Base-by-base conservation (phyloP, 2,797 vertebrate genomes). In the Rhinogobio ventralis region DNA sequence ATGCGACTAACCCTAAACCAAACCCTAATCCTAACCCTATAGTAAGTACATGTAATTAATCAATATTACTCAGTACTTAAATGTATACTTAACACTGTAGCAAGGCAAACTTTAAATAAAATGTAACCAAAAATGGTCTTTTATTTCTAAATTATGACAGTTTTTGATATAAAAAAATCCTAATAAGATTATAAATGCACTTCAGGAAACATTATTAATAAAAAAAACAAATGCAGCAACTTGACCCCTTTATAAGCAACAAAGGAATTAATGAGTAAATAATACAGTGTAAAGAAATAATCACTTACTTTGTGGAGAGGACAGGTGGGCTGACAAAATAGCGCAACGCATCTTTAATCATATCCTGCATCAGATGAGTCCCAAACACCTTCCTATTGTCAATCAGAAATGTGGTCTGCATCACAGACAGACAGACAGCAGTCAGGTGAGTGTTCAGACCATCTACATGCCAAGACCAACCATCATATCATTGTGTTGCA, bases 321-420 rank as follows among this genome's bases (percentile, higher is more conserved):
- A 99, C 98, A 64, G 98, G 98, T 62, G 98, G 98, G 90, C 98
- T 99, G 88, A 99, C 98, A 39, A 99, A 99, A 92, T 96, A 97
- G 76, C 98, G 95, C 85, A 99, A 93, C 33, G 98, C 97, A 90
- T 99, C 98, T 95, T 99, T 99, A 84, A 99, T 97, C 97, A 99
- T 98, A 89, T 99, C 98, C 92, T 99, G 98, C 97, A 99, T 99
- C 89, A 98, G 94, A 86, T 99, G 98, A 78, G 97, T 98, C 82
- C 98, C 98, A 90, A 99, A 99, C 75, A 99, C 98, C 88, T 99
- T 99, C 92, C 97, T 99, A 89, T 98, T 99, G 92, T 99, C 98
- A 53, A 99, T 98, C 81, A 99, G 93, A 91, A 99, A 99, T 42
- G 98, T 98, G 11, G 97, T 98, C 98, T 99, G 66, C 30, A 33